Evolutionary conservation across 2,113 vertebrate genomes (phyloP).

Genomic region (Columba livia): DNA sequence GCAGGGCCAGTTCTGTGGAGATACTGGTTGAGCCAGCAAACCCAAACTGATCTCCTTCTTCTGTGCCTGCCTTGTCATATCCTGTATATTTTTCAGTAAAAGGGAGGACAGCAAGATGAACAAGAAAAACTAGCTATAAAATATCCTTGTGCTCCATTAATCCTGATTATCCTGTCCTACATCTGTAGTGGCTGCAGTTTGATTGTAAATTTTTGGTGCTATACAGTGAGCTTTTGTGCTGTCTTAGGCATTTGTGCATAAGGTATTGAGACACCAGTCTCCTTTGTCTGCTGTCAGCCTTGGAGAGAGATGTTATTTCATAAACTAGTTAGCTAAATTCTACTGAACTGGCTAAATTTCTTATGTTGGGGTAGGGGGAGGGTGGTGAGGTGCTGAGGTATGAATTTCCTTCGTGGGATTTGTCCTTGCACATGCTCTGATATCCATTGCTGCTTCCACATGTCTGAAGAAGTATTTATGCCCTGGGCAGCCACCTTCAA

Average conservation of each 20-base stretch:
- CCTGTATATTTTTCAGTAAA: slow-evolving; percentile 29
- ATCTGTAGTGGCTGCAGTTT: not conserved
- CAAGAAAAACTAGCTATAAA: slow-evolving; percentile 58
- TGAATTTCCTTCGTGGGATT: not conserved
- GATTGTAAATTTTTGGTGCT: not conserved
- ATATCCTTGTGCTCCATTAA: not conserved
- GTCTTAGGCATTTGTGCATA: not conserved
- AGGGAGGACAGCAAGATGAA: not conserved
- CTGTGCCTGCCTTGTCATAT: not conserved
- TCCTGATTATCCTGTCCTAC: not conserved
- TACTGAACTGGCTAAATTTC: not conserved
- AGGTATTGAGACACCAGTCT: not conserved
- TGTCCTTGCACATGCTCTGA: not conserved
- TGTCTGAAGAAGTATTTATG: not conserved
- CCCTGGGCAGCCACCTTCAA: not conserved
- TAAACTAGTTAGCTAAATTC: not conserved
- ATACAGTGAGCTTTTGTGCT: not conserved
- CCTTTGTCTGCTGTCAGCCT: not conserved
- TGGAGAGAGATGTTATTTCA: not conserved
- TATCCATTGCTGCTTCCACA: not conserved
- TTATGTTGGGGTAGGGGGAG: not conserved
- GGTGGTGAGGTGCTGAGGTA: not conserved
- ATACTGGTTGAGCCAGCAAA: slow-evolving; percentile 3
- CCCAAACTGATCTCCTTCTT: not conserved
- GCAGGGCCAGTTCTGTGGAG: not conserved